These are phyloP conservation scores for Tetragnatha montana DNA, from an alignment of 2,888 invertebrate genomes.

Conservation along the genomic window DNA sequence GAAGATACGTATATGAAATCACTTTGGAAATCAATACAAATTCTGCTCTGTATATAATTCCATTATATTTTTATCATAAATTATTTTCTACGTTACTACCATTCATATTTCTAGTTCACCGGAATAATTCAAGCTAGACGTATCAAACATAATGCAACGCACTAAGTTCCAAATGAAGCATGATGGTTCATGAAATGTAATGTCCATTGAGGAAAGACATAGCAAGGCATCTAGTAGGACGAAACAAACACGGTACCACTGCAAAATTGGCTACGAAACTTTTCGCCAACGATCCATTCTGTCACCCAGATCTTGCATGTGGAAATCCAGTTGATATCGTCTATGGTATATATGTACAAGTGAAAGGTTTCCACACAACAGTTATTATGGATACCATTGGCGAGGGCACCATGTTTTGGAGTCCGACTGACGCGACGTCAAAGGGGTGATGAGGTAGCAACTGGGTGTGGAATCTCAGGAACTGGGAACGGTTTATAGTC, in stretches of 20 bases:
- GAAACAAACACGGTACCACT: too few species aligned
- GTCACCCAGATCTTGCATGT: too few species aligned
- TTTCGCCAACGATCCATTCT: too few species aligned
- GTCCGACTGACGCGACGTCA: not conserved
- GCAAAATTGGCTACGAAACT: too few species aligned
- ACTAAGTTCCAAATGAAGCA: not conserved
- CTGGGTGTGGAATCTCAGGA: conserved; percentile 67
- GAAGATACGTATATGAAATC: too few species aligned
- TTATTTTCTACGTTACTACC: not conserved
- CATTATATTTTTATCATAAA: not conserved
- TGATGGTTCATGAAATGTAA: not conserved
- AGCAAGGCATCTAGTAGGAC: too few species aligned
- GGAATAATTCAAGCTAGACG: not conserved
- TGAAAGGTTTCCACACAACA: too few species aligned
- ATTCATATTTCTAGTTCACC: not conserved
- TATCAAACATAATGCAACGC: not conserved
- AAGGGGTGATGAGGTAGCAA: conserved; percentile 45
- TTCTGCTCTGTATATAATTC: too few species aligned
- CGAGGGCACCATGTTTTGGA: not conserved
- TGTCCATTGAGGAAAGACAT: too few species aligned
- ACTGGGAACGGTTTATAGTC: conserved; percentile 43
- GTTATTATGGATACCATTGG: not conserved
- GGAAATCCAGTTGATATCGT: too few species aligned
- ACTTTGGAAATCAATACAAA: too few species aligned
- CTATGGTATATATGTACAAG: too few species aligned